Conservation (phyloP, 2,113 vertebrate genomes). For the Pungitius pungitius region DNA sequence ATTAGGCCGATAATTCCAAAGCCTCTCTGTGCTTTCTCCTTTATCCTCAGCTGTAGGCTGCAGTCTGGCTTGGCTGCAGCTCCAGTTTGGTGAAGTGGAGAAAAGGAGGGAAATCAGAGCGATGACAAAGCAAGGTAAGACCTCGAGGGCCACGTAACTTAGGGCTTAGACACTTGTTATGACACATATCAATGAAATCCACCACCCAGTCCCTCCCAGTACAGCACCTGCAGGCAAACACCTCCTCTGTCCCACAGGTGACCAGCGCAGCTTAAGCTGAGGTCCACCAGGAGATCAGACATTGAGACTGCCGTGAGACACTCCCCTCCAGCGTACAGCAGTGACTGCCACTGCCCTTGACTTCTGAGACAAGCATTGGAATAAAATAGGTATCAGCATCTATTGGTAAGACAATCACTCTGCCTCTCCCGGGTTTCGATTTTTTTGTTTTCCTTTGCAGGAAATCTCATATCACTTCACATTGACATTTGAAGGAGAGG, state of each 20-base stretch:
- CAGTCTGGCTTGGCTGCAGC: slow-evolving; percentile 23
- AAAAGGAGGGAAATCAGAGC: slow-evolving; percentile 26
- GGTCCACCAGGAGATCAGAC: slow-evolving; percentile 14
- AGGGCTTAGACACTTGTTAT: slow-evolving; percentile 49
- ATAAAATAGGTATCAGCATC: slow-evolving; percentile 73
- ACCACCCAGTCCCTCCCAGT: slow-evolving; percentile 19
- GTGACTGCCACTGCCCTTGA: slow-evolving; percentile 53
- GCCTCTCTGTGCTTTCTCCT: slow-evolving; percentile 25
- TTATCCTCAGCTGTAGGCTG: slow-evolving; percentile 32
- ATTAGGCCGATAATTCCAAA: slow-evolving; percentile 67
- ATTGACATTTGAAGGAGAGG: slow-evolving; percentile 69
- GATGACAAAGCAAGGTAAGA: slow-evolving; percentile 27
- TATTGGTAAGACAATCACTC: slow-evolving; percentile 75
- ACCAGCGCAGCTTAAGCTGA: slow-evolving; percentile 24
- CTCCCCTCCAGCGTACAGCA: slow-evolving; percentile 24
- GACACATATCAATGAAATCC: slow-evolving; percentile 50
- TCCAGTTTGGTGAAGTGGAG: slow-evolving; percentile 21
- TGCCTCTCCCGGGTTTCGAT: slow-evolving; percentile 60
- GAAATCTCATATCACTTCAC: slow-evolving; percentile 69
- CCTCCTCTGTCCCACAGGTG: slow-evolving; percentile 31
- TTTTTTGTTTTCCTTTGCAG: slow-evolving; percentile 69
- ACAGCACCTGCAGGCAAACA: slow-evolving; percentile 21
- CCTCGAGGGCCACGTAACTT: slow-evolving; percentile 26
- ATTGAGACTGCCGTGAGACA: slow-evolving; percentile 1
- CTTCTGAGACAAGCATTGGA: slow-evolving; percentile 50